Evolutionary conservation across 2,113 vertebrate genomes (phyloP).

Genomic region (Laticauda colubrina): DNA sequence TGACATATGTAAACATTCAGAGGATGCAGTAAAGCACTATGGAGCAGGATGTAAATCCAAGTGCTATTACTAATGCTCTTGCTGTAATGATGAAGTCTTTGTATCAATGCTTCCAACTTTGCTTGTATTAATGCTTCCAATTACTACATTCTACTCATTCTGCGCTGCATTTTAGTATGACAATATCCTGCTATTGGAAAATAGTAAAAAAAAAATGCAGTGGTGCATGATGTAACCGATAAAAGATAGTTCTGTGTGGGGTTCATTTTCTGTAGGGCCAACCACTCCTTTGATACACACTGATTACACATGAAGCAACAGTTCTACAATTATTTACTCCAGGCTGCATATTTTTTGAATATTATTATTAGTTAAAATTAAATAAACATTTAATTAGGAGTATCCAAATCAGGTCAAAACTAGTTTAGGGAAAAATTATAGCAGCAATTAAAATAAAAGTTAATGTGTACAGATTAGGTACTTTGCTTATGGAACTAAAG

Average conservation of each 20-base stretch:
- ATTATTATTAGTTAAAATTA: conserved; percentile 14
- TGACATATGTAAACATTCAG: no score
- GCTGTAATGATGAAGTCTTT: conserved; percentile 30
- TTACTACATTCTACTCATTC: not conserved
- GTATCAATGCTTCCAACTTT: conserved; percentile 18
- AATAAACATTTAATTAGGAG: conserved; percentile 31
- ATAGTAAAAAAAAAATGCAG: conserved; percentile 44
- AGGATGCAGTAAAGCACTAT: no score
- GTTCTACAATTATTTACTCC: conserved; percentile 48
- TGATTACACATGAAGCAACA: conserved; percentile 42
- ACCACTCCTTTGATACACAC: conserved; percentile 13
- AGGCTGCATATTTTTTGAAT: conserved; percentile 27
- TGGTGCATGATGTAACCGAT: not conserved
- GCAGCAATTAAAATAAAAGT: not conserved
- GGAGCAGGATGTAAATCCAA: no score
- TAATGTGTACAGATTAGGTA: not conserved
- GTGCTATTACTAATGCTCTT: not conserved
- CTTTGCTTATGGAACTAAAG: not conserved
- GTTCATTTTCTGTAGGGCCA: conserved; percentile 41
- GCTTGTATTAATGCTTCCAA: not conserved
- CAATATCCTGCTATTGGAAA: conserved; percentile 37
- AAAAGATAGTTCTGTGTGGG: conserved; percentile 26
- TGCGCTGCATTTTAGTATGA: conserved; percentile 19
- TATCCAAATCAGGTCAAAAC: conserved; percentile 36
- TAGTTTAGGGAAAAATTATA: not conserved